Conservation (phyloP, 2,113 vertebrate genomes). For the Salvator merianae region DNA sequence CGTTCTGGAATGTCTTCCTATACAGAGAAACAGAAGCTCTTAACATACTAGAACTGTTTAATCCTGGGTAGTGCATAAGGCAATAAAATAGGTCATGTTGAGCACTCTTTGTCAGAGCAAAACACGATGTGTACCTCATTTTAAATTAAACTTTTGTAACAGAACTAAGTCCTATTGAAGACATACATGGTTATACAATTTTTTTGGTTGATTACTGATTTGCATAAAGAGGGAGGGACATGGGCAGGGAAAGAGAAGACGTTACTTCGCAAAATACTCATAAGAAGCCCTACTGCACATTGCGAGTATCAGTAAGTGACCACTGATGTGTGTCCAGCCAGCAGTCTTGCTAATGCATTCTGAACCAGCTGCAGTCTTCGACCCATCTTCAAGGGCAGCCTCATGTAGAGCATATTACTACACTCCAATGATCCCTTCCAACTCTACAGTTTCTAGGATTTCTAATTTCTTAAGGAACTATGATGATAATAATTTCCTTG, state of each 20-base stretch:
- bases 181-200: not conserved
- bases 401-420: too few relatives aligned
- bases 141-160: not conserved
- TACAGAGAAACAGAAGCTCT: not conserved
- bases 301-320: not conserved
- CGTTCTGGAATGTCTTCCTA: constrained; percentile 11
- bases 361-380: too few relatives aligned
- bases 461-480: not conserved
- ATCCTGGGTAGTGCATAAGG: not conserved
- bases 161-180: not conserved
- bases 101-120: not conserved
- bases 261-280: constrained; percentile 1
- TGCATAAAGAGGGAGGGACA: not conserved
- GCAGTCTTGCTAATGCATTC: too few relatives aligned
- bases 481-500: not conserved
- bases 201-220: not conserved
- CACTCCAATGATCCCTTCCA: not conserved
- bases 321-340: too few relatives aligned
- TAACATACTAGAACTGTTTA: not conserved
- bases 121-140: not conserved
- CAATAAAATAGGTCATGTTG: not conserved
- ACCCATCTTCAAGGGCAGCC: too few relatives aligned
- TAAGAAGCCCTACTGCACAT: not conserved
- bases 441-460: too few relatives aligned
- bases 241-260: not conserved